These are phyloP conservation scores for Sisor rabdophorus DNA, from an alignment of 2,113 vertebrate genomes.

Conservation along the genomic window DNA sequence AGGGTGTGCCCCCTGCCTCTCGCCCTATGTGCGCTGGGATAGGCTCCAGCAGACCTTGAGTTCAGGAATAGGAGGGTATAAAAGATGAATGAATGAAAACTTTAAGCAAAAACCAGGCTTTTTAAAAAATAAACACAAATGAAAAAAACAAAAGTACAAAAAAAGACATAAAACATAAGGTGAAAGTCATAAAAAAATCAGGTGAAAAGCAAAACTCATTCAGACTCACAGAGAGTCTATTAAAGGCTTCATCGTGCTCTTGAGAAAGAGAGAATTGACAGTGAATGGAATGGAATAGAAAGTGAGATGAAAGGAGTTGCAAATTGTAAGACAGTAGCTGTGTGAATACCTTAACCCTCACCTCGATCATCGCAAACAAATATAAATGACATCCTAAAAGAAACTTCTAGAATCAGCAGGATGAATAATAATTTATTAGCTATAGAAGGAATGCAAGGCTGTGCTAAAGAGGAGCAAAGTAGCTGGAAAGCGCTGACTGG, in stretches of 20 bases:
- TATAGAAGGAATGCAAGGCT: neutral
- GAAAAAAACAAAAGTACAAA: neutral
- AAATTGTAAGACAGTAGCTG: neutral
- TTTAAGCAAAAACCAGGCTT: slow-evolving; percentile 6
- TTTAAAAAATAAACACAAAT: slow-evolving; percentile 23
- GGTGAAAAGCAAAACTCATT: slow-evolving; percentile 31
- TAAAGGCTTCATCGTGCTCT: slow-evolving; percentile 40
- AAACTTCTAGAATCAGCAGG: neutral
- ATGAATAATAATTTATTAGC: neutral
- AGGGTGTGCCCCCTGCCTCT: too few relatives aligned
- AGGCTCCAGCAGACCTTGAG: too few relatives aligned
- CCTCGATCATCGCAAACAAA: slow-evolving; percentile 14
- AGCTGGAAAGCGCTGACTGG: slow-evolving; percentile 8
- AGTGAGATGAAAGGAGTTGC: neutral
- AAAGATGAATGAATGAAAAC: neutral
- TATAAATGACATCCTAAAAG: slow-evolving; percentile 18
- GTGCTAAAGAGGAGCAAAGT: neutral
- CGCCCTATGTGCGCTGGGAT: too few relatives aligned
- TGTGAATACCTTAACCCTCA: neutral
- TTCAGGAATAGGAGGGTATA: slow-evolving; percentile 20
- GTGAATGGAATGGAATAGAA: neutral
- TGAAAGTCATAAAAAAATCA: slow-evolving; percentile 30
- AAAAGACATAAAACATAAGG: neutral
- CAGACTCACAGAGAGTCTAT: slow-evolving; percentile 31
- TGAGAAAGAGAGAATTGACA: slow-evolving; percentile 36